Base-by-base conservation (phyloP, 2,797 vertebrate species). In the Ciconia nigra region DNA sequence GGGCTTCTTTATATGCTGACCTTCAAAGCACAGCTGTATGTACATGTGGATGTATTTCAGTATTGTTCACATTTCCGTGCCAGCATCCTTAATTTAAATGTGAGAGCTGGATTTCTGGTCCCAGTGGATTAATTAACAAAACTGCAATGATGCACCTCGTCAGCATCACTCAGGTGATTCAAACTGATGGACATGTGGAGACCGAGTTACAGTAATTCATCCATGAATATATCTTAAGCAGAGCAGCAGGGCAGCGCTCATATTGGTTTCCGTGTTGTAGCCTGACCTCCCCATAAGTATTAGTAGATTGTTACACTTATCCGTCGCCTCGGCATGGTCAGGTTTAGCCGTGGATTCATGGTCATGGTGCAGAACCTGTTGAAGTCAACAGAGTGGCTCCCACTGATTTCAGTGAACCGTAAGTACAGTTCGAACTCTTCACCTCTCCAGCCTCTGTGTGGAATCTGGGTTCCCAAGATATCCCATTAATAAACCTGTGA, bases 241-340 rank as follows among this genome's bases (percentile, higher is more conserved):
- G 67, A 77, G 55, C 58, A 69, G n/a, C 29, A 57, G 51, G 42
- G 25, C 58, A 63, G 31, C 2, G 5, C 67, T 87, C 49, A 2
- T 35, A 2, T 0, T 70, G 31, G 5, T 44, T 82, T 79, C 46
- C 46, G 79, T 31, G 11, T 61, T 84, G 35, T 3, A 52, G 18
- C 51, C 84, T 33, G 63, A 59, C 35, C 37, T 76, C 16, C 51
- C 39, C 7, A 0, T 66, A 55, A 26, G 26, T 35, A 0, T n/a
- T 5, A 72, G 33, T 44, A 74, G 42, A 13, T 0, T 3, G 1
- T 44, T 66, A 24, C 15, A 17, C 58, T 83, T 58, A 73, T 21
- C 41, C 0, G 0, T 58, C 13, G 0, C 19, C 5, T 21, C 4
- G 13, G 29, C 61, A 28, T 0, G 1, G 19, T 55, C 70, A 42